Evolutionary conservation across 2,888 invertebrate species (phyloP), one percentile per base, ranked within the genome.

Genomic region (Pheosia gnoma): DNA sequence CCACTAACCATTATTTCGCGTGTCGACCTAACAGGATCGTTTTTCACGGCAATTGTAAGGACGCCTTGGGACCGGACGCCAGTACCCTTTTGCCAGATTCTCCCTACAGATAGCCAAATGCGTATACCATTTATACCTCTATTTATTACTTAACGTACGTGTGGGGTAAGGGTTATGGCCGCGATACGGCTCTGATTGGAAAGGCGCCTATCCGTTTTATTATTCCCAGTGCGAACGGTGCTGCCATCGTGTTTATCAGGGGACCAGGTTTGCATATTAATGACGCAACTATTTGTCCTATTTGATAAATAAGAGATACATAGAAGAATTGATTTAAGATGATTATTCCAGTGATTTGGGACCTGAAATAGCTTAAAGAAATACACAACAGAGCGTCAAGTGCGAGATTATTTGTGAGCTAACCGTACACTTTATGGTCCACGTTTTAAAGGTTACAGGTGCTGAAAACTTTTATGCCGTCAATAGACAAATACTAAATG

Each of bases 71-170:
- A 56, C 59, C 68, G 70, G 75, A 66, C 59, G 62, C 66, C 52
- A 63, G 43, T 70, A 72, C 72, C 79, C 75, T 75, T 77, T 78
- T 71, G 68, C 72, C 65, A 73, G 76, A 78, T 78, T 73, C 70
- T 47, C 61, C 58, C 59, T 47, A 57, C 69, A 74, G 76, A 82
- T 82, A 80, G 68, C 71, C 68, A 75, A 82, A 80, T 78, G 77
- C 59, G 71, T 25, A 25, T 25, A 25, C 25, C 25, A 25, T 25
- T 71, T 72, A 73, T 75, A 74, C 74, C 72, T 75, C 67, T 78
- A 78, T 79, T 75, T 77, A 79, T 74, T 78, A 66, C 72, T 62
- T 71, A 66, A 67, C 59, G 57, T 71, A 72, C 63, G 70, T 67
- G 68, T 64, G 60, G 25, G 56, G 59, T 49, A 59, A 25, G 45